phyloP scores from a whole-genome alignment of 2,113 vertebrate genomes.

The Ochotona curzoniae region DNA sequence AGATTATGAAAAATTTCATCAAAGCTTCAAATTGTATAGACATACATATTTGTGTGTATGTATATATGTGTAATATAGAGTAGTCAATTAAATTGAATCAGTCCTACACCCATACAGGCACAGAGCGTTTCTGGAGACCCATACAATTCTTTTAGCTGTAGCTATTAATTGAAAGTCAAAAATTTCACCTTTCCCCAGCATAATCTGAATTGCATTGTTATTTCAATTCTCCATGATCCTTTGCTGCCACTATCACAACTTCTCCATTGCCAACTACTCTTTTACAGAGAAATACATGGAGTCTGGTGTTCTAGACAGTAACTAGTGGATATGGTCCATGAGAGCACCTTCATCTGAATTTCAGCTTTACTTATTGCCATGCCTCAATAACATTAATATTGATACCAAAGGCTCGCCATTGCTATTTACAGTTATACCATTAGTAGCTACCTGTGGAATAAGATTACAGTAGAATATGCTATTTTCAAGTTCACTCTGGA shows the following conservation, averaged over 20 bases:
- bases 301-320: neutral
- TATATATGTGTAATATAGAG: neutral
- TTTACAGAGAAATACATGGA: conserved; percentile 31
- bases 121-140: neutral
- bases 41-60: neutral
- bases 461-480: neutral
- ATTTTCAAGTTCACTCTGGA: neutral
- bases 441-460: neutral
- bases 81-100: no score
- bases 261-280: neutral
- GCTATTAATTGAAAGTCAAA: neutral
- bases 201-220: neutral
- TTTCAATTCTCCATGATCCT: neutral
- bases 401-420: neutral
- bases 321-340: neutral
- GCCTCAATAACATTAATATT: neutral
- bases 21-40: neutral
- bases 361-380: neutral
- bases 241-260: neutral
- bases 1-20: neutral
- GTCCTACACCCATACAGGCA: no score
- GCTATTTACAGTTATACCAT: neutral
- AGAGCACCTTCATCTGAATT: neutral
- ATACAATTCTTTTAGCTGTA: neutral
- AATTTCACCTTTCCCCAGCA: neutral